Evolutionary conservation across 1,140 invertebrate genomes (phyloP).

Genomic region (Prorops nasuta): DNA sequence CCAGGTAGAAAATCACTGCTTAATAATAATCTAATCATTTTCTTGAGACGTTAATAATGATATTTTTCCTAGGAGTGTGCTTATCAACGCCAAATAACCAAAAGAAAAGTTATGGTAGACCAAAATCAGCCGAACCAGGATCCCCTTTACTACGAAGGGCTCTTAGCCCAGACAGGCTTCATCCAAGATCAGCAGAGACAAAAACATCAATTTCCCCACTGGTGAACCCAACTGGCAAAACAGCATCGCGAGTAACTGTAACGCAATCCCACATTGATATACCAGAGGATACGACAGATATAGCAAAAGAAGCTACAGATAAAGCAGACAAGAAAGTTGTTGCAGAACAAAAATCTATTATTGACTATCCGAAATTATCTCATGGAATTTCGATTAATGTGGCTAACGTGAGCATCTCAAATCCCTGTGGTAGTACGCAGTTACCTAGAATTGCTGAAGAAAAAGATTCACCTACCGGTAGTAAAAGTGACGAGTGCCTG

Average conservation of each 20-base stretch:
- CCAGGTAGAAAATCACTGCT: slow-evolving; percentile 61
- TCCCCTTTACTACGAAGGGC: slow-evolving; percentile 85
- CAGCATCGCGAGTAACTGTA: slow-evolving; percentile 52
- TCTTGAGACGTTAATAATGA: not conserved
- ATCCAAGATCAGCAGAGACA: slow-evolving; percentile 59
- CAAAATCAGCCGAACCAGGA: slow-evolving; percentile 80
- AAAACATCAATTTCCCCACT: slow-evolving; percentile 63
- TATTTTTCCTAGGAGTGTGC: slow-evolving; percentile 44
- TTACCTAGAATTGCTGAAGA: slow-evolving; percentile 77
- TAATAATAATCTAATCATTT: too few relatives aligned
- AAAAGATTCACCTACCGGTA: slow-evolving; percentile 76
- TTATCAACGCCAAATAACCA: slow-evolving; percentile 57
- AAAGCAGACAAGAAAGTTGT: slow-evolving; percentile 41
- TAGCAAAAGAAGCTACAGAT: slow-evolving; percentile 30
- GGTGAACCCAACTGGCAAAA: slow-evolving; percentile 56
- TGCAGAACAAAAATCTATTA: slow-evolving; percentile 30
- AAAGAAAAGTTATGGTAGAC: slow-evolving; percentile 74
- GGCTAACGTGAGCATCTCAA: slow-evolving; percentile 42
- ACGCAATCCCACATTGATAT: slow-evolving; percentile 39
- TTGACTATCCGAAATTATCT: slow-evolving; percentile 43
- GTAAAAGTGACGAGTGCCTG: slow-evolving; percentile 48
- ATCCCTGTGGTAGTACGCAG: slow-evolving; percentile 45
- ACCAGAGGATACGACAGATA: slow-evolving; percentile 31
- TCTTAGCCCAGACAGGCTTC: slow-evolving; percentile 81
- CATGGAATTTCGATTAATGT: slow-evolving; percentile 53